Evolutionary conservation across 1,140 invertebrate species (phyloP).

Genomic region (Procambarus clarkii): DNA sequence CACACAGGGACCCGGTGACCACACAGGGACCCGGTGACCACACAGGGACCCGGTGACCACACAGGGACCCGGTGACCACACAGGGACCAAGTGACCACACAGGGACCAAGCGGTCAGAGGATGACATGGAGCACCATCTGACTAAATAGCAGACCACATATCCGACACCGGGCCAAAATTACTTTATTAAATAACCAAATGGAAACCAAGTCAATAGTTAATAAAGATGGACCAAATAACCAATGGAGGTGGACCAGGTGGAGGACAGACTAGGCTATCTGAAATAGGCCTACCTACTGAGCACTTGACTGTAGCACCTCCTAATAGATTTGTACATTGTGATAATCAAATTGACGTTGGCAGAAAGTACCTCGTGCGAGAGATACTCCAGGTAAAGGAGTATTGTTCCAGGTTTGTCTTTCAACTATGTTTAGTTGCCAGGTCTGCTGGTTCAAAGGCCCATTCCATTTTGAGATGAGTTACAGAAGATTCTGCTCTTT

Average conservation of each 20-base stretch:
- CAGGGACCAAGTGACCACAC: neutral
- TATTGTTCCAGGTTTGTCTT: constrained; percentile 60
- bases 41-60: no score
- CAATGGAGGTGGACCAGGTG: constrained; percentile 57
- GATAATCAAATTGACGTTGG: constrained; percentile 61
- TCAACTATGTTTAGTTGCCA: constrained; percentile 37
- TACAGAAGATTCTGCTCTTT: constrained; percentile 1
- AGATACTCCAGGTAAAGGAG: constrained; percentile 55
- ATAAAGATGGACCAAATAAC: constrained; percentile 35
- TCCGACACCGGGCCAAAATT: constrained; percentile 30
- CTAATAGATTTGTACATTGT: constrained; percentile 69
- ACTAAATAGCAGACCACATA: constrained; percentile 26
- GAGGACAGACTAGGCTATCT: constrained; percentile 67
- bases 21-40: no score
- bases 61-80: neutral
- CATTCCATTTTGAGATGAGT: constrained; percentile 16
- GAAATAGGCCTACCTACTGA: constrained; percentile 67
- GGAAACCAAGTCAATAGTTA: constrained; percentile 9
- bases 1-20: no score
- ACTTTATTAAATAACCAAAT: neutral
- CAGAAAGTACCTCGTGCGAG: constrained; percentile 29
- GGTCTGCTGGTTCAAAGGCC: constrained; percentile 37
- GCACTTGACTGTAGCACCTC: constrained; percentile 69
- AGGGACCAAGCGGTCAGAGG: neutral
- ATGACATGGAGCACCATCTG: constrained; percentile 1